phyloP scores from a whole-genome alignment of 2,888 invertebrate genomes.

The Mayetiola destructor region DNA sequence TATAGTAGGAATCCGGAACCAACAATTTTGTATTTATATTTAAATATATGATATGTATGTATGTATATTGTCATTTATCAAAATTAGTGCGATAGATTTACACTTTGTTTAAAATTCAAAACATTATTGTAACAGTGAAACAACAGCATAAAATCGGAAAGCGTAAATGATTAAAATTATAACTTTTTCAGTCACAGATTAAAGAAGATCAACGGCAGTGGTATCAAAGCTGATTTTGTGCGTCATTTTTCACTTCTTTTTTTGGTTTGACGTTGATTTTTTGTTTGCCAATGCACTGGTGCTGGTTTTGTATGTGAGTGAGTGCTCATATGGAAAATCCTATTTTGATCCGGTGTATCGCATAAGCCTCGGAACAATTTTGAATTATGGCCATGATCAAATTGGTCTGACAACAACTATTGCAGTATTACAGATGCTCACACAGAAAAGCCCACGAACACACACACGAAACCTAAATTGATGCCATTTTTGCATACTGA shows the following conservation, averaged over 20 bases:
- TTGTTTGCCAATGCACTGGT: not conserved
- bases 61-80: slow-evolving; percentile 9
- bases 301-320: not conserved
- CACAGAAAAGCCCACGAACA: too few relatives aligned
- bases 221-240: not conserved
- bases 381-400: slow-evolving; percentile 6
- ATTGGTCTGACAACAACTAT: not conserved
- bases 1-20: too few relatives aligned
- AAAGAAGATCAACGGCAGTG: not conserved
- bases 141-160: not conserved
- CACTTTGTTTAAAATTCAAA: not conserved
- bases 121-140: not conserved
- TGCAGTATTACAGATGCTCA: too few relatives aligned
- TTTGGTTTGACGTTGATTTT: too few relatives aligned
- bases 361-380: not conserved
- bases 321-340: not conserved
- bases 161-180: slow-evolving; percentile 2
- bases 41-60: too few relatives aligned
- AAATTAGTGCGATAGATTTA: not conserved
- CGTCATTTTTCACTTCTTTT: too few relatives aligned
- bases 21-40: too few relatives aligned
- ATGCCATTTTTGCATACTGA: too few relatives aligned
- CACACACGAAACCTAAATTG: too few relatives aligned
- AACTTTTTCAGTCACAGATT: slow-evolving; percentile 5
- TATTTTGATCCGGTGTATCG: slow-evolving; percentile 1